Percentiles rank a stretch among this genome's conserved stretches.
Evolutionary conservation across 2,113 vertebrate genomes (phyloP).

Genomic region (Sceloporus undulatus): DNA sequence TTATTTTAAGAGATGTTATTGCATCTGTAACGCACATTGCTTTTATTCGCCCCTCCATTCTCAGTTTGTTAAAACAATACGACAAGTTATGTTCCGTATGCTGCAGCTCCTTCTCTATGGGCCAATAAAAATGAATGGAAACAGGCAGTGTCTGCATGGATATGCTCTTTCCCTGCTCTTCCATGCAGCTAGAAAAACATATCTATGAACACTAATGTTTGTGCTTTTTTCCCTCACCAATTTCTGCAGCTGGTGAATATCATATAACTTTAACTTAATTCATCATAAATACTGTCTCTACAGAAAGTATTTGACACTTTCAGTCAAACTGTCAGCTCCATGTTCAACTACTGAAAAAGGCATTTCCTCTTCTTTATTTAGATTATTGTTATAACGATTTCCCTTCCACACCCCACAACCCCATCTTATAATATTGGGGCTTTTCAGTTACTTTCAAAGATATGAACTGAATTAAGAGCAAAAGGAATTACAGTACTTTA

Average conservation of each 20-base stretch:
- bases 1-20: slow-evolving; percentile 20
- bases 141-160: slow-evolving; percentile 49
- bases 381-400: slow-evolving; percentile 8
- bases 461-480: neutral
- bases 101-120: slow-evolving; percentile 57
- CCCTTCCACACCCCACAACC: neutral
- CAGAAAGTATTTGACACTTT: slow-evolving; percentile 46
- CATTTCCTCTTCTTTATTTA: neutral
- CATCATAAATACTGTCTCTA: slow-evolving; percentile 31
- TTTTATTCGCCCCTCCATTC: slow-evolving; percentile 48
- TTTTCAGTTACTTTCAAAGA: slow-evolving; percentile 25
- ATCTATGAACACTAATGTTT: neutral
- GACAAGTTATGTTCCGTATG: slow-evolving; percentile 52
- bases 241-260: slow-evolving; percentile 51
- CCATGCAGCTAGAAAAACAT: slow-evolving; percentile 62
- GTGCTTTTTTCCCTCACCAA: slow-evolving; percentile 38
- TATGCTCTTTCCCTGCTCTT: slow-evolving; percentile 49
- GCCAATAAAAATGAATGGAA: slow-evolving; percentile 66
- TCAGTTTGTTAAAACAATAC: slow-evolving; percentile 60
- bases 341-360: slow-evolving; percentile 45
- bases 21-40: slow-evolving; percentile 29
- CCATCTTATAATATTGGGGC: slow-evolving; percentile 14
- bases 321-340: slow-evolving; percentile 39
- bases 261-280: slow-evolving; percentile 51
- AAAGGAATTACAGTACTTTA: neutral